Evolutionary conservation across 2,113 vertebrate genomes (phyloP), one percentile per base, ranked within the genome.

Genomic region (Labeo catla): DNA sequence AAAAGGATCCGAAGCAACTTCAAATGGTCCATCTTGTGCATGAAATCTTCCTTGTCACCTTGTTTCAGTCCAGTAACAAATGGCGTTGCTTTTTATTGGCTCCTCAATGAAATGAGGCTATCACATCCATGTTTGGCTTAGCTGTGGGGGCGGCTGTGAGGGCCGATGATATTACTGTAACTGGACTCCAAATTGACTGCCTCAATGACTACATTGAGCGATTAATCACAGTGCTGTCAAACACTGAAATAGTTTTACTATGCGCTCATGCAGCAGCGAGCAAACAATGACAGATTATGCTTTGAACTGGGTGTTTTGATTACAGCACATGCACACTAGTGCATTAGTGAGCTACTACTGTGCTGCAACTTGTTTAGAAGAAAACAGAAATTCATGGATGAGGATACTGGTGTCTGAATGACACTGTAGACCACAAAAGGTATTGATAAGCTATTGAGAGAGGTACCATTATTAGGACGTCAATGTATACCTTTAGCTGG

Each of bases 1-100:
- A 74, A 88, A 80, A 78, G 76, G 76, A 85, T 87, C 78, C 78
- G 3, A 79, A 84, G 84, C 4, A 28, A 84, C 50, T 88, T 89
- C 80, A 88, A 81, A 77, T 76, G 57, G 21, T 80, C 70, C 21
- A 59, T 80, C 82, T 87, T 74, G 49, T 54, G 81, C 73, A 70
- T 82, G 84, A 87, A 89, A 86, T 88, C 72, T 49, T 76, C 19
- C 84, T 76, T 85, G 84, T 91, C 82, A 85, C 61, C 49, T 88
- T 68, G 36, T 47, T 49, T 43, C 15, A 15, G 43, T 23, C 50
- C 61, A 78, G 68, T 76, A 70, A 86, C 39, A 68, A 89, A 81
- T 70, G 39, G 59, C 8, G 3, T 65, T 23, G 16, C 57, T 66
- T 74, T 28, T 74, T 57, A 63, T 39, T 59, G 8, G 47, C 52